Evolutionary conservation across 2,888 invertebrate species (phyloP), one percentile per base, ranked within the genome.

Genomic region (Pachymerium ferrugineum): DNA sequence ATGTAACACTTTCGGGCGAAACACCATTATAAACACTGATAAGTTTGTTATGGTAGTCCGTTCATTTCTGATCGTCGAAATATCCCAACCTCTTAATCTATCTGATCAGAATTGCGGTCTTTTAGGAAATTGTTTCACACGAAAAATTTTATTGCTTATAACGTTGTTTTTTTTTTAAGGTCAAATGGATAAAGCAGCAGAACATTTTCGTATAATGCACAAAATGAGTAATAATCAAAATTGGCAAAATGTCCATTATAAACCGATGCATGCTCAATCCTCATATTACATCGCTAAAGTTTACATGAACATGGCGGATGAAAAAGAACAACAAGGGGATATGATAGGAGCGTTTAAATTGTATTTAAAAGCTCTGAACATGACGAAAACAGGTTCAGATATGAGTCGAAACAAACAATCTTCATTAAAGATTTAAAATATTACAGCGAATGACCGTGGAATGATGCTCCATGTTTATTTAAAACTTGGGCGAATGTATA

Each of bases 201-300:
- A 70, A 29, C 70, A 70, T n/a, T 70, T 70, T 70, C 31, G 31
- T n/a, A 70, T 70, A 3, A 70, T 70, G 70, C 12, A 70, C 31
- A 28, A 70, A 30, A 70, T 70, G 70, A 70, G 28, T n/a, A n/a
- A 25, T 14, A 29, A 70, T 6, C 25, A 28, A 30, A 29, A 28
- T 3, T 70, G 70, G 70, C 31, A 28, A 29, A 70, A 70, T n/a
- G 29, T 30, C 10, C 29, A 70, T n/a, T 70, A 70, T 30, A 70
- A 70, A n/a, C n/a, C 70, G 29, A 70, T 70, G 70, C 70, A 70
- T 19, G 70, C 31, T 3, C 29, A 70, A 29, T 10, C 70, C 10
- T 28, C 30, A 14, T 19, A n/a, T 30, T 6, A 70, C n/a, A 30
- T 70, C 19, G 70, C 70, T n/a, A 70, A 31, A 70, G n/a, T 70